These are phyloP conservation scores for Osmerus mordax DNA, from an alignment of 2,113 vertebrate species.

Conservation along the genomic window DNA sequence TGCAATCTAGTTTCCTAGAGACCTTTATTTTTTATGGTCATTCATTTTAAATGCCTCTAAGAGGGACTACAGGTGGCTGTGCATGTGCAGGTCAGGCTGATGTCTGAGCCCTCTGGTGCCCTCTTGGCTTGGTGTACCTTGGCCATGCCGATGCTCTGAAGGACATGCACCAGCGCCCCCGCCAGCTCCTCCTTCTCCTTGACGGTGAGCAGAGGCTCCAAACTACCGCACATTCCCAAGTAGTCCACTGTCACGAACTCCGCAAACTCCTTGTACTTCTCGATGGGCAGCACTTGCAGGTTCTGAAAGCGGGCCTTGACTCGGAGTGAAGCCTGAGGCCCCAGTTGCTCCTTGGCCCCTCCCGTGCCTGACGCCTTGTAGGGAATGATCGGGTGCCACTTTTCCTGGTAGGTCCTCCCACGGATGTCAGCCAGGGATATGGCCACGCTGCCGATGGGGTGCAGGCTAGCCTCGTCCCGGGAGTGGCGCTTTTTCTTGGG, in stretches of 20 bases:
- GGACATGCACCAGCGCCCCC: constrained; percentile 81
- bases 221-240: constrained; percentile 74
- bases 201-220: constrained; percentile 82
- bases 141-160: constrained; percentile 89
- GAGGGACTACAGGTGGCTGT: no score
- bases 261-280: constrained; percentile 91
- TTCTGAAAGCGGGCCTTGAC: constrained; percentile 82
- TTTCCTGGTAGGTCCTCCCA: constrained; percentile 74
- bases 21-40: no score
- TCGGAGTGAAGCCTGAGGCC: constrained; percentile 71
- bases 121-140: constrained; percentile 70
- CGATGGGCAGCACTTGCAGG: constrained; percentile 83
- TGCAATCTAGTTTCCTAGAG: no score
- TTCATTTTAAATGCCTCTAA: no score
- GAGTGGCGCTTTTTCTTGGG: constrained; percentile 75
- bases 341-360: constrained; percentile 62
- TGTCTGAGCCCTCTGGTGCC: background rate
- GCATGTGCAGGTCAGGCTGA: background rate
- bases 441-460: constrained; percentile 73
- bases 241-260: constrained; percentile 89
- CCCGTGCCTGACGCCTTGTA: constrained; percentile 59
- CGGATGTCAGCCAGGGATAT: constrained; percentile 71
- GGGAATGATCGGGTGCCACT: constrained; percentile 76
- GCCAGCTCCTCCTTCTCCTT: constrained; percentile 90
- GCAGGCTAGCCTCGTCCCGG: constrained; percentile 56